Evolutionary conservation across 2,113 vertebrate species (phyloP).

Genomic region (Madoqua kirkii): DNA sequence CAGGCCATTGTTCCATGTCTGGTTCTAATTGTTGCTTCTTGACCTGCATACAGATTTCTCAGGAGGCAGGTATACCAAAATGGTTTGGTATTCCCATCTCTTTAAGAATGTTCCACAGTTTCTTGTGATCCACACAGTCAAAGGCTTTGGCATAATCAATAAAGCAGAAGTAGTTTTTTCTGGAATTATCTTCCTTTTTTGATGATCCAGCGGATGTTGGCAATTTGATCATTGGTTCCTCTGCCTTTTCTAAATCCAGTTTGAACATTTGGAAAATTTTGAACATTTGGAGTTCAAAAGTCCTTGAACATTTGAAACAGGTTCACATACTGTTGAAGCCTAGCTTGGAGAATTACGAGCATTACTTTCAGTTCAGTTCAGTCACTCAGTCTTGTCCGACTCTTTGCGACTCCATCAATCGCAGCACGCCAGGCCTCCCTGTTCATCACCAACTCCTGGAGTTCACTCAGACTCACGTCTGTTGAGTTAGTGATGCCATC

Average conservation of each 20-base stretch:
- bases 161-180: background rate
- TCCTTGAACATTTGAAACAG: background rate
- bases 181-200: background rate
- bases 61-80: background rate
- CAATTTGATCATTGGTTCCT: background rate
- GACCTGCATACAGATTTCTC: background rate
- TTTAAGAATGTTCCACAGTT: background rate
- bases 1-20: background rate
- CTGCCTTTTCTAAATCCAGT: background rate
- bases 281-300: background rate
- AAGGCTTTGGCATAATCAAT: background rate
- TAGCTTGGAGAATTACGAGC: background rate
- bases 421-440: too few species aligned
- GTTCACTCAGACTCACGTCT: too few species aligned
- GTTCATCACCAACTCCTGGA: too few species aligned
- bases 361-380: background rate
- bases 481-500: rapidly evolving
- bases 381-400: too few species aligned
- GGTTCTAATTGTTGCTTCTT: background rate
- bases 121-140: background rate
- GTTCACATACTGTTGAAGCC: background rate
- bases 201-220: background rate
- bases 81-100: background rate
- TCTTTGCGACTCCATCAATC: too few species aligned
- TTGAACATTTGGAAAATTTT: background rate